phyloP scores from a whole-genome alignment of 2,888 invertebrate species.

The Eustalomyia histrio region DNA sequence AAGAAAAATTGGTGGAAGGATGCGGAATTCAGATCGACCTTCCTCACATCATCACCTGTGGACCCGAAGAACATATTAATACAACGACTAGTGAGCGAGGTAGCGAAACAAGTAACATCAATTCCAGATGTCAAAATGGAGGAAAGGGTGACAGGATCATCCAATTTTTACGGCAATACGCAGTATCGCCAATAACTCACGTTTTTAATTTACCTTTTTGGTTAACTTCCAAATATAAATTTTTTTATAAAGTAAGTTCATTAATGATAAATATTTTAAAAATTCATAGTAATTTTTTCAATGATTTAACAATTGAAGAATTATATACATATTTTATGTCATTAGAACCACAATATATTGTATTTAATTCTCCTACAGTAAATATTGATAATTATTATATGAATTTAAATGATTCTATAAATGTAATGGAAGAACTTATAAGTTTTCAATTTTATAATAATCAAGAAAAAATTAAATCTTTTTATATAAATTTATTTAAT shows the following conservation, averaged over 20 bases:
- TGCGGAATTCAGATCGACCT: conserved; percentile 44
- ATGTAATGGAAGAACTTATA: conserved; percentile 14
- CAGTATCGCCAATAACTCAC: background rate
- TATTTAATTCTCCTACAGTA: conserved; percentile 27
- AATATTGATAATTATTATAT: conserved; percentile 28
- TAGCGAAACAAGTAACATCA: background rate
- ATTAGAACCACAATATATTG: conserved; percentile 28
- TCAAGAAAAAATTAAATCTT: conserved; percentile 3
- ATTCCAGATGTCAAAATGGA: conserved; percentile 1
- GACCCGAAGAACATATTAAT: conserved; percentile 25
- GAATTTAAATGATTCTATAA: conserved; percentile 2
- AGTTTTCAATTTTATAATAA: conserved; percentile 24
- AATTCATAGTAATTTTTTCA: conserved; percentile 35
- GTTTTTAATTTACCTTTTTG: background rate
- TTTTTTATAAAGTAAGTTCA: conserved; percentile 32
- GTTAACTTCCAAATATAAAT: conserved; percentile 37
- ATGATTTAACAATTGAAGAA: conserved; percentile 30
- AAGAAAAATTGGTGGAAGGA: conserved; percentile 59
- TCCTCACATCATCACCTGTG: conserved; percentile 6
- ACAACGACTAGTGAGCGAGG: background rate
- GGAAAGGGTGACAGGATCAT: conserved; percentile 47
- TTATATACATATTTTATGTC: conserved; percentile 34
- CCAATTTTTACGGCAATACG: background rate
- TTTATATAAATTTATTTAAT: background rate
- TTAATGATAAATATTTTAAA: conserved; percentile 40